Percentiles rank a stretch among this genome's conserved stretches.
phyloP scores from a whole-genome alignment of 2,888 invertebrate species.

The Xestia sexstrigata region DNA sequence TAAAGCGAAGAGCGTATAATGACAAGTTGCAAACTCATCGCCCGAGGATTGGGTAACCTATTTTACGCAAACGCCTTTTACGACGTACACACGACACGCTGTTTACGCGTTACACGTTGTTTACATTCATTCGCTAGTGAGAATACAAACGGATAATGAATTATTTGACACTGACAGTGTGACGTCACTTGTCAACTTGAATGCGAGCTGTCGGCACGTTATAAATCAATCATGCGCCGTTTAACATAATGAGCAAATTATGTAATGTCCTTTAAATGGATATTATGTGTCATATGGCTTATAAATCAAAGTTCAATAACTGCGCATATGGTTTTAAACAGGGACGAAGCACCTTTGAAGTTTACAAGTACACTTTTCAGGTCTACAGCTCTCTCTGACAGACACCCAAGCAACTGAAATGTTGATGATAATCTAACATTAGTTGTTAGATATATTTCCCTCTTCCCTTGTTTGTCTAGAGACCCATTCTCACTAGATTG shows the following conservation, averaged over 20 bases:
- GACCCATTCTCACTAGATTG: neutral
- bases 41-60: slow-evolving; percentile 42
- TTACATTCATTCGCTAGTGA: slow-evolving; percentile 25
- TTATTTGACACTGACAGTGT: slow-evolving; percentile 31
- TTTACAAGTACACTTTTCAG: neutral
- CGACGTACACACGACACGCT: slow-evolving; percentile 24
- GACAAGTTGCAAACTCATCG: slow-evolving; percentile 60
- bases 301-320: neutral
- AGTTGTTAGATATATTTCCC: neutral
- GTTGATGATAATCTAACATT: neutral
- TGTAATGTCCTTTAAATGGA: slow-evolving; percentile 20
- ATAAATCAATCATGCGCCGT: slow-evolving; percentile 40
- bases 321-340: neutral
- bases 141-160: slow-evolving; percentile 31
- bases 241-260: slow-evolving; percentile 33
- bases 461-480: neutral
- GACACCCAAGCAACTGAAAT: neutral
- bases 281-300: neutral
- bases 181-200: slow-evolving; percentile 38
- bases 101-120: slow-evolving; percentile 26
- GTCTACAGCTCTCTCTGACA: neutral
- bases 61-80: slow-evolving; percentile 52
- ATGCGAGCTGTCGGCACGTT: slow-evolving; percentile 22
- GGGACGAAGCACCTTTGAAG: neutral
- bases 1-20: slow-evolving; percentile 43